These are phyloP conservation scores for Pammene fasciana DNA, from an alignment of 2,888 invertebrate genomes.

Conservation along the genomic window DNA sequence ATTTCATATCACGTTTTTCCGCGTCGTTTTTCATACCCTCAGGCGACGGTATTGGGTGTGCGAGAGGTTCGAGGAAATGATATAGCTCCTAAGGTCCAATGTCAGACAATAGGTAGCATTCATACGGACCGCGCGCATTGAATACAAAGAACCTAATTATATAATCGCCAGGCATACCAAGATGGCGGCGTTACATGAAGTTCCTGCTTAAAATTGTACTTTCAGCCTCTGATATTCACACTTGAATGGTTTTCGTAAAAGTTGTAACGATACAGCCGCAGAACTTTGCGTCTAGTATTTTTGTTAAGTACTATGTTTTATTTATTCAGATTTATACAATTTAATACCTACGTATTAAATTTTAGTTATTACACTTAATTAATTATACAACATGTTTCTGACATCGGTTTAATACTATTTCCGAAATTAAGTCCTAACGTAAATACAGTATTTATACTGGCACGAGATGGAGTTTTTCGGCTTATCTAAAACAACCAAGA, in stretches of 20 bases:
- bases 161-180: slow-evolving; percentile 56
- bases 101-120: slow-evolving; percentile 83
- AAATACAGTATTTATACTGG: background rate
- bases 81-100: slow-evolving; percentile 81
- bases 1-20: slow-evolving; percentile 68
- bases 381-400: no score
- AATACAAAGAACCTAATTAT: slow-evolving; percentile 82
- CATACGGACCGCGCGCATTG: slow-evolving; percentile 72
- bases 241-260: slow-evolving; percentile 53
- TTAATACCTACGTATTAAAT: no score
- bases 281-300: slow-evolving; percentile 9
- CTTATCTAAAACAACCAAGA: slow-evolving; percentile 57
- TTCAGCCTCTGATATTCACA: slow-evolving; percentile 60
- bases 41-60: slow-evolving; percentile 50
- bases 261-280: slow-evolving; percentile 41
- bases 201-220: slow-evolving; percentile 51
- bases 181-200: slow-evolving; percentile 63
- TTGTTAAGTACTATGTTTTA: background rate
- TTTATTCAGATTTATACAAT: background rate
- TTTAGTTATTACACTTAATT: no score
- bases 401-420: background rate
- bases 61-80: slow-evolving; percentile 78
- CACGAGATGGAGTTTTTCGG: slow-evolving; percentile 49
- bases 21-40: slow-evolving; percentile 39
- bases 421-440: background rate